Conservation (phyloP, 2,888 invertebrate species). For the Lasioglossum marginatum region DNA sequence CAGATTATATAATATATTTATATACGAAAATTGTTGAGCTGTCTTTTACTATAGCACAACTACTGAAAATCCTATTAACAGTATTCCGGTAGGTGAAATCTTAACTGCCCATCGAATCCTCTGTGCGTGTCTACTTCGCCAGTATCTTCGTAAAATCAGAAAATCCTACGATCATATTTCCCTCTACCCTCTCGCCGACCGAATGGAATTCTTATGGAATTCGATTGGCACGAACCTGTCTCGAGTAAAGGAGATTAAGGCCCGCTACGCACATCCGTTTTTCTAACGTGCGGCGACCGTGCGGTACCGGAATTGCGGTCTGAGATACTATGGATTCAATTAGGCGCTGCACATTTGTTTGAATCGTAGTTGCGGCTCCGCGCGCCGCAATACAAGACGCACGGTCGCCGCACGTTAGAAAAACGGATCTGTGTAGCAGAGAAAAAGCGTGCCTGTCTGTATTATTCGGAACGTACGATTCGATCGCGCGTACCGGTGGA, state of each 20-base stretch:
- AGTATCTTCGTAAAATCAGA: neutral
- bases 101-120: conserved; percentile 56
- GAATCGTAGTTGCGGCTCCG: no score
- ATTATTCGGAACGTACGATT: neutral
- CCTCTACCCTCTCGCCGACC: neutral
- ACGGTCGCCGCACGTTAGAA: no score
- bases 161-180: neutral
- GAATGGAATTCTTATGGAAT: neutral
- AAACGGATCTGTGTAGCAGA: no score
- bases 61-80: neutral
- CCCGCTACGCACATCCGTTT: no score
- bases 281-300: no score
- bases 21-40: neutral
- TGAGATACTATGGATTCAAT: no score
- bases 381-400: no score
- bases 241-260: neutral
- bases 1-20: no score
- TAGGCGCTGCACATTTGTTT: no score
- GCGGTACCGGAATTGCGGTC: no score
- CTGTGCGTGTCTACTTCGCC: conserved; percentile 2
- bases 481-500: neutral
- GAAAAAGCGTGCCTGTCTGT: neutral
- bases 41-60: neutral
- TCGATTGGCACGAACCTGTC: neutral
- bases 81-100: neutral